A percentile compares a stretch with the other conserved stretches of the same genome.
Evolutionary conservation across 2,113 vertebrate species (phyloP).

Genomic region (Synodontis membranacea): DNA sequence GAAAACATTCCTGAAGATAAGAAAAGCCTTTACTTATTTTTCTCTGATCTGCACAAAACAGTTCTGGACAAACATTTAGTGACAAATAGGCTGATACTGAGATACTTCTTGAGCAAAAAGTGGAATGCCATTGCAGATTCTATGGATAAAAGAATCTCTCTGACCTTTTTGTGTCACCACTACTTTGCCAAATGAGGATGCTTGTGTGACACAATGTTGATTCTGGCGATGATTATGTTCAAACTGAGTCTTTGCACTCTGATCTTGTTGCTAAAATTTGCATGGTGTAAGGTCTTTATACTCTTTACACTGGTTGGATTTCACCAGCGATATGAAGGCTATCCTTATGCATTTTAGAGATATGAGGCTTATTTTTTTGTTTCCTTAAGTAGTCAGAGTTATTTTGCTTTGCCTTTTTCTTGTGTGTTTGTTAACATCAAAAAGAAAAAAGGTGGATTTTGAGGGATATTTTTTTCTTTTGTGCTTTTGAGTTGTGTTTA

Average conservation of each 20-base stretch:
- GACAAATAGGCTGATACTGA: constrained; percentile 1
- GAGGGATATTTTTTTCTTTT: neutral
- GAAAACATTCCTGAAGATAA: constrained; percentile 28
- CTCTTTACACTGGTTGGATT: neutral
- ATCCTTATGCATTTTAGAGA: neutral
- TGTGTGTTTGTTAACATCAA: neutral
- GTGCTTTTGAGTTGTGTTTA: neutral
- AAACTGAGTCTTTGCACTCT: constrained; percentile 10
- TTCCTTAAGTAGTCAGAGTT: neutral
- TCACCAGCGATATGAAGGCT: neutral
- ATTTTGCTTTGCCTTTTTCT: neutral
- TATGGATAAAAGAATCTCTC: constrained; percentile 15
- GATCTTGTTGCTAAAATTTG: neutral
- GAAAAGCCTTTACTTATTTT: constrained; percentile 9
- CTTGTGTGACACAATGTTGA: constrained; percentile 42
- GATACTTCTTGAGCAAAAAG: neutral
- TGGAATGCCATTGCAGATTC: neutral
- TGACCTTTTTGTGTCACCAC: constrained; percentile 22
- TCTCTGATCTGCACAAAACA: constrained; percentile 13
- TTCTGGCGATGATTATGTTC: constrained; percentile 29
- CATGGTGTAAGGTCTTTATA: neutral
- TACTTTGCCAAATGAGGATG: constrained; percentile 45
- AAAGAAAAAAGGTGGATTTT: neutral
- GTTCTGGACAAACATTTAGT: constrained; percentile 18
- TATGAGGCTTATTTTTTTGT: neutral